Evolutionary conservation across 1,140 invertebrate species (phyloP), one percentile per base, ranked within the genome.

Genomic region (Conus ventricosus): DNA sequence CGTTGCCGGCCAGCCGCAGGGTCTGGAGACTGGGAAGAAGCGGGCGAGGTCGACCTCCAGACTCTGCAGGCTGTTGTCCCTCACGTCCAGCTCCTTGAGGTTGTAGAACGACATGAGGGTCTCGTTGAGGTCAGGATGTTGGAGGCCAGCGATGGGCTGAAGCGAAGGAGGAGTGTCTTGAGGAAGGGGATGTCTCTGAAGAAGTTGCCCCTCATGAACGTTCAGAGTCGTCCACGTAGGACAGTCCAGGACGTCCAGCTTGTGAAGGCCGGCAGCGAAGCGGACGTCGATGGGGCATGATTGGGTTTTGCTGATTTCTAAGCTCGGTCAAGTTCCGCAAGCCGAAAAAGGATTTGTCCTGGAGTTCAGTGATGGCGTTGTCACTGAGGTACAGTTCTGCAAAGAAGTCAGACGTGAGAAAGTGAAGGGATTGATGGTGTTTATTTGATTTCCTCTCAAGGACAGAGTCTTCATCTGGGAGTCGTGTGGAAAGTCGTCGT

Each of bases 111-210:
- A 11, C 96, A 96, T 39, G 96, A 98, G 94, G 10, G 97, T 96
- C 1, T 97, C 97, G 27, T 96, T 88, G 63, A 91, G 15, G 96
- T 96, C 55, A 98, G 92, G 71, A 97, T 95, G 92, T 96, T 96
- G 25, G 95, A 94, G 2, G 97, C 96, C 78, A 98, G 94, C n/a
- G 96, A 96, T 0, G 97, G 96, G 93, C 97, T 98, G 84, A 96
- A 96, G 81, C 97, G 96, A 54, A 98, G 95, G 93, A 97, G 96
- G 55, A 98, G 95, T 85, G 95, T 96, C 91, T 97, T 96, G 53
- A 98, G 95, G 91, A 96, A 96, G 92, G 27, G 97, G 95, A 91
- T 84, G 80, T 93, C 91, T 17, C 96, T 96, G 91, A 95, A 94
- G 87, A 95, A 91, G 86, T 93, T 89, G 71, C 93, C 92, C 27